A percentile compares a stretch with the other conserved stretches of the same genome.
Evolutionary conservation across 2,888 invertebrate genomes (phyloP).

Genomic region (Desoria tigrina): DNA sequence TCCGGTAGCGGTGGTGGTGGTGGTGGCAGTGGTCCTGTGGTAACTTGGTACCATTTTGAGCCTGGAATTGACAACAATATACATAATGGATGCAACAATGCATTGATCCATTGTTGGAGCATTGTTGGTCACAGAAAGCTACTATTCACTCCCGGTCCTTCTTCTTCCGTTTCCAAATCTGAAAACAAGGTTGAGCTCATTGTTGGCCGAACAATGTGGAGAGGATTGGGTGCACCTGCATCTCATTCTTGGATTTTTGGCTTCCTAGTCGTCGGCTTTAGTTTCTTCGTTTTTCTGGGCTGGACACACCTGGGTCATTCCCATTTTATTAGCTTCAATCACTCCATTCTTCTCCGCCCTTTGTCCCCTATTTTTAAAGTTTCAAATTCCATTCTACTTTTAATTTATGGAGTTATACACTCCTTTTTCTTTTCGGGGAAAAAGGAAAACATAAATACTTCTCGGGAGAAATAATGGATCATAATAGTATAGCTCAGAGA

Average conservation of each 20-base stretch:
- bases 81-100: slow-evolving; percentile 15
- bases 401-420: slow-evolving; percentile 20
- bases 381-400: slow-evolving; percentile 9
- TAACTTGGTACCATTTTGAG: neutral
- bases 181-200: slow-evolving; percentile 6
- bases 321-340: slow-evolving; percentile 21
- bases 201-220: neutral
- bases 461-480: no score
- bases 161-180: slow-evolving; percentile 1
- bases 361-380: slow-evolving; percentile 15
- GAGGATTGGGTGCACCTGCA: slow-evolving; percentile 17
- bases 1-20: no score
- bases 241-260: neutral
- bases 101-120: slow-evolving; percentile 1
- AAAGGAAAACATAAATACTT: no score
- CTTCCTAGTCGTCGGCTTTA: neutral
- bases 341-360: slow-evolving; percentile 11
- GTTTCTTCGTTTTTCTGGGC: neutral
- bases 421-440: neutral
- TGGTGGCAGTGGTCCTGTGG: no score
- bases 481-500: no score
- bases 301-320: slow-evolving; percentile 15
- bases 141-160: neutral
- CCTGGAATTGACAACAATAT: slow-evolving; percentile 1
- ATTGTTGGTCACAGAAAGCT: neutral